These are phyloP conservation scores for Thymelicus sylvestris DNA, from an alignment of 2,888 invertebrate genomes.

Conservation along the genomic window DNA sequence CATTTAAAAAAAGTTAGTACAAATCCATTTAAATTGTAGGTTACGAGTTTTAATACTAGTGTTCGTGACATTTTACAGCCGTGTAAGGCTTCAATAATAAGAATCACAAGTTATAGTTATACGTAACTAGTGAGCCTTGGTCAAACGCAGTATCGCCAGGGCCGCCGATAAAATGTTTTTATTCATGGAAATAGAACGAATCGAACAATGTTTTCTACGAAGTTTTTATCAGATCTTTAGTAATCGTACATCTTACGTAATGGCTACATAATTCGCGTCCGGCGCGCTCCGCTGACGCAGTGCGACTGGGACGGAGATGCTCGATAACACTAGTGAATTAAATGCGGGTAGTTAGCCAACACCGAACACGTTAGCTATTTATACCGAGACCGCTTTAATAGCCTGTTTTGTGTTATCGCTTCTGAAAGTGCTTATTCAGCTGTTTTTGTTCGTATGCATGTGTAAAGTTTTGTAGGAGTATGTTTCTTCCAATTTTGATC, in stretches of 20 bases:
- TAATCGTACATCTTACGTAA: slow-evolving; percentile 66
- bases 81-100: slow-evolving; percentile 10
- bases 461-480: too few relatives aligned
- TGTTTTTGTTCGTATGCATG: not conserved
- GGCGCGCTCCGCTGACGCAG: slow-evolving; percentile 66
- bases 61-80: slow-evolving; percentile 27
- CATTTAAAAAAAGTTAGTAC: not conserved
- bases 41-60: slow-evolving; percentile 13
- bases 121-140: not conserved
- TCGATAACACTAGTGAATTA: slow-evolving; percentile 69
- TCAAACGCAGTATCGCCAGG: not conserved
- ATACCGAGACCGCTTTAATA: slow-evolving; percentile 62
- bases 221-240: slow-evolving; percentile 59
- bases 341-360: slow-evolving; percentile 62
- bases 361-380: slow-evolving; percentile 44
- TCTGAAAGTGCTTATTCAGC: slow-evolving; percentile 11
- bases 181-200: slow-evolving; percentile 34
- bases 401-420: slow-evolving; percentile 77
- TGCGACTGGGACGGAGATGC: slow-evolving; percentile 69
- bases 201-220: slow-evolving; percentile 49
- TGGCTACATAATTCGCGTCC: slow-evolving; percentile 71
- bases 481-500: too few relatives aligned
- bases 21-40: slow-evolving; percentile 29
- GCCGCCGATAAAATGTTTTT: not conserved
- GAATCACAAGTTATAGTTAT: not conserved